Conservation (phyloP, 23 tunicate species). For the Trididemnum nubilum region DNA sequence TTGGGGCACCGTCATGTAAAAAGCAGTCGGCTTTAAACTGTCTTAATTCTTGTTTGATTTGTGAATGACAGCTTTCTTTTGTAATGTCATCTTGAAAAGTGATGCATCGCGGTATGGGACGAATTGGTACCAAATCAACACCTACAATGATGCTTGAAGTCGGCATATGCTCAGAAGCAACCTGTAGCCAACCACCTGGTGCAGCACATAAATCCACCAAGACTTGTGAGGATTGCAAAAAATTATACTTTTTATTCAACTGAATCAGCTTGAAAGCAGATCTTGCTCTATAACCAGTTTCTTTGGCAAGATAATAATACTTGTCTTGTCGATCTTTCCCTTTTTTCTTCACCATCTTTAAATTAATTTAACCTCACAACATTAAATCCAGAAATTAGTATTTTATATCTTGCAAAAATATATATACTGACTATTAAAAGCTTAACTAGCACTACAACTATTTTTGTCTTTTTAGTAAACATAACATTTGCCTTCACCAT, state of each 20-base stretch:
- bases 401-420: no score
- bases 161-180: constrained; percentile 97
- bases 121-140: constrained; percentile 91
- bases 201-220: constrained; percentile 97
- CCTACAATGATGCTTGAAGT: constrained; percentile 80
- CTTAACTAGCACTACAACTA: no score
- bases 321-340: constrained; percentile 94
- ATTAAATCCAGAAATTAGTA: no score
- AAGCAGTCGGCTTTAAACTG: constrained; percentile 92
- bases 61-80: constrained; percentile 81
- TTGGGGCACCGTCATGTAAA: constrained; percentile 98
- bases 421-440: no score
- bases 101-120: constrained; percentile 77
- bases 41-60: constrained; percentile 62
- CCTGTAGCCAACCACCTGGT: constrained; percentile 99
- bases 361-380: no score
- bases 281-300: constrained; percentile 94
- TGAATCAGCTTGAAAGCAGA: constrained; percentile 97
- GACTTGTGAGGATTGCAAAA: constrained; percentile 81
- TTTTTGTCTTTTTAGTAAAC: no score
- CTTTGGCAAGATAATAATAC: constrained; percentile 95
- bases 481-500: no score
- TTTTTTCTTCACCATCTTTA: constrained; percentile 78
- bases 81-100: constrained; percentile 98
- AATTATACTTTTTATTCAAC: constrained; percentile 88